Base-by-base conservation (phyloP, 2,888 invertebrate species). In the Proisotoma minuta region DNA sequence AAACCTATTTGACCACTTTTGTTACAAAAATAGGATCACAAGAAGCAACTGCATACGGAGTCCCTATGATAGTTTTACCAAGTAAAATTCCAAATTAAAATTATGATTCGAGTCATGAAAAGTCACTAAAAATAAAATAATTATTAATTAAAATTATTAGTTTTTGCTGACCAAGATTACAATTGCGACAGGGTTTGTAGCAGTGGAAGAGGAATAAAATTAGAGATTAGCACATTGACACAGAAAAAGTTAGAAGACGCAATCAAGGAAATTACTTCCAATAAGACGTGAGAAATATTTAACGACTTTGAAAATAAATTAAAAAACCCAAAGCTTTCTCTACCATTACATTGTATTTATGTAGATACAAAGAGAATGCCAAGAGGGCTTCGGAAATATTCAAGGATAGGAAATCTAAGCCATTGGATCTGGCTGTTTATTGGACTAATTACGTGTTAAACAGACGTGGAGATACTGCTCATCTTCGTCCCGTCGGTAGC, bases 141-240 rank as follows among this genome's bases (percentile, higher is more conserved):
- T n/a, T n/a, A n/a, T n/a, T n/a, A n/a, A n/a, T n/a, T n/a, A n/a
- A n/a, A n/a, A n/a, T n/a, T n/a, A n/a, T n/a, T n/a, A 3, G 51
- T 67, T 28, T 67, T 67, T 28, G 64, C 60, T 1, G 67, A 67
- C 20, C 67, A 67, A 47, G 67, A 67, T 53, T 67, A 60, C 40
- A 65, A 68, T 12, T 62, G 65, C 26, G 39, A 68, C 43, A 23
- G 60, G 18, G 61, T 65, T 43, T 51, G 64, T 39, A 2, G 28
- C 4, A 20, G 39, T 1, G 68, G 62, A n/a, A 62, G 58, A n/a
- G 68, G 68, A 12, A 51, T 68, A n/a, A 51, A 57, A 56, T 24
- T 68, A 52, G 68, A 68, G 49, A 65, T 68, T 24, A 48, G 52
- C 4, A 52, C 49, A 2, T 10, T 68, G 27, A 60, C 65, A 1